phyloP scores from a whole-genome alignment of 2,888 invertebrate genomes.

The Sinodicranocentrus sp. region DNA sequence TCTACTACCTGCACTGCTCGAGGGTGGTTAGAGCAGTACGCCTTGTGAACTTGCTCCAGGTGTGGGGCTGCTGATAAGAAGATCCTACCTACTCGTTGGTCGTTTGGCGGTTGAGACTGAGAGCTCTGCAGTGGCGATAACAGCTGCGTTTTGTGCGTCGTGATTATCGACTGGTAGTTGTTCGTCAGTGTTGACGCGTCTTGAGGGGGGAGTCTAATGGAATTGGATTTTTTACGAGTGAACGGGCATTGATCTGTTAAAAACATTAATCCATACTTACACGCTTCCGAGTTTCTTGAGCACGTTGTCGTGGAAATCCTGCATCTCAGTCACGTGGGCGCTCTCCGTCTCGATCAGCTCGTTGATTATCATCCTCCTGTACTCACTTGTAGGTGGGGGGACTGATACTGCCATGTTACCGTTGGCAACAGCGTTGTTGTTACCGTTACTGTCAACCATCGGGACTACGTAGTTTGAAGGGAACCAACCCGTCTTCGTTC shows the following conservation, averaged over 20 bases:
- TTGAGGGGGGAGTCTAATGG: neutral
- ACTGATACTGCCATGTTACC: neutral
- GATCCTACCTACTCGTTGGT: conserved; percentile 93
- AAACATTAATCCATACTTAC: too few relatives aligned
- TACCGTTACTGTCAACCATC: neutral
- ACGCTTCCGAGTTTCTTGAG: conserved; percentile 10
- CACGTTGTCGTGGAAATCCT: conserved; percentile 64
- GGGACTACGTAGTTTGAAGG: conserved; percentile 94
- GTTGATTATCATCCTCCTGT: conserved; percentile 90
- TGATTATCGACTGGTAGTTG: neutral
- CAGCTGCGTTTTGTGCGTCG: conserved; percentile 41
- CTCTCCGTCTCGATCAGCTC: conserved; percentile 96
- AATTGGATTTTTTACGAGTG: too few relatives aligned
- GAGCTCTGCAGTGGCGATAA: conserved; percentile 51
- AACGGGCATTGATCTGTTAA: too few relatives aligned
- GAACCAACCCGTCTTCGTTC: conserved; percentile 95
- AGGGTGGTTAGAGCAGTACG: conserved; percentile 96
- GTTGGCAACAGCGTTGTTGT: neutral
- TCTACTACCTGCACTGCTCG: conserved; percentile 95
- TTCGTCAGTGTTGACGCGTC: neutral
- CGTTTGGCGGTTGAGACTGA: conserved; percentile 78
- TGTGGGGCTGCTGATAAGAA: conserved; percentile 91
- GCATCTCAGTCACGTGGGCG: conserved; percentile 92
- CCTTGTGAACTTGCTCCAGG: conserved; percentile 90
- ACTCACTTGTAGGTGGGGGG: conserved; percentile 82